Base-by-base conservation (phyloP, 2,888 invertebrate genomes). In the Drosophila austrosaltans region DNA sequence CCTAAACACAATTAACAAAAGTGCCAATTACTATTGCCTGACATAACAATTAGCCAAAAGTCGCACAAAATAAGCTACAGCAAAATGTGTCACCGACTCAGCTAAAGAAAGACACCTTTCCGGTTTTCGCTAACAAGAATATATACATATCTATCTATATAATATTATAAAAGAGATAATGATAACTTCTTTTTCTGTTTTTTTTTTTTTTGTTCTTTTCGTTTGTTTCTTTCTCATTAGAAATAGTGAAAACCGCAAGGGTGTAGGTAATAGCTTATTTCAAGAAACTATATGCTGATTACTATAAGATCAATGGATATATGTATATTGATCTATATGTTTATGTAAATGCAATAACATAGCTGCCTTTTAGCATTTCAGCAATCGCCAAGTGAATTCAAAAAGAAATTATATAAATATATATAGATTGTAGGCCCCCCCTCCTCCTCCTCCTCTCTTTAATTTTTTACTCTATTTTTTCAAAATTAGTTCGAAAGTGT, bases 21-120 rank as follows among this genome's bases (percentile, higher is more conserved):
- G 81, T 81, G 81, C 86, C 86, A 81, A 81, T 82, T 67, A 77
- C 58, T 73, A 82, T 82, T 85, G 78, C 82, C 86, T 82, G 77
- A 84, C 54, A 53, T 66, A 53, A 60, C 40, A 66, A 58, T 53
- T 59, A 57, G 40, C 69, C 39, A 57, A 28, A 42, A 30, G 39
- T 48, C 25, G 12, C 12, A 10, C 1, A 4, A 48, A 25, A 7
- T 28, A 20, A 16, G 16, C 6, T 44, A 6, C 20, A 20, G 8
- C 1, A 32, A 32, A 5, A 32, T 16, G n/a, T 7, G 22, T 10
- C 25, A 10, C 22, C 25, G 25, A 48, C 48, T 48, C 22, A 22
- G 22, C 6, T n/a, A 12, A 16, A 16, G 16, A 16, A 16, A 53
- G 58, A 59, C 42, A 59, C 28, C 16, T 53, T 40, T 20, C 39